Conservation (phyloP, 2,888 invertebrate species). For the Patella ulyssiponensis region DNA sequence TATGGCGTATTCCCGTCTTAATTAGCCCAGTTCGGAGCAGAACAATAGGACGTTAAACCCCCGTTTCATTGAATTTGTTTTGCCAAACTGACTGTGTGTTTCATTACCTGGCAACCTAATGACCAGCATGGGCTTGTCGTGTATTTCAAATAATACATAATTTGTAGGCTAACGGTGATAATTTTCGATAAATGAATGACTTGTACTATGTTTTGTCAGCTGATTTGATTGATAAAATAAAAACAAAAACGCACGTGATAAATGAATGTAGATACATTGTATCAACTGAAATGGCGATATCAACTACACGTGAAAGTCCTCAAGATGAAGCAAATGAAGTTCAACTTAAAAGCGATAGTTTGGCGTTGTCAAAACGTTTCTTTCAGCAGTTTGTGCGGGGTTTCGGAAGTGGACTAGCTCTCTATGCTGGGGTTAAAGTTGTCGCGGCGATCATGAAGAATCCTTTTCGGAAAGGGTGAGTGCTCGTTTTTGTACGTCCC, state of each 20-base stretch:
- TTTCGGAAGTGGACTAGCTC: conserved; percentile 48
- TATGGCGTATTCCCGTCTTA: too few species aligned
- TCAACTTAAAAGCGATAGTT: not conserved
- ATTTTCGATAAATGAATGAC: too few species aligned
- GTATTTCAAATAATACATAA: too few species aligned
- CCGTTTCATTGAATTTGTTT: too few species aligned
- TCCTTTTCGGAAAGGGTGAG: conserved; percentile 56
- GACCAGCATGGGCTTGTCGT: too few species aligned
- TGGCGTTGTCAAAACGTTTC: conserved; percentile 28
- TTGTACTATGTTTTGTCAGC: not conserved
- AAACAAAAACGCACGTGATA: not conserved
- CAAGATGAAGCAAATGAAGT: not conserved
- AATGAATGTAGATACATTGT: not conserved
- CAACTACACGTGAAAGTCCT: too few species aligned
- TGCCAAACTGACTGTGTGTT: too few species aligned
- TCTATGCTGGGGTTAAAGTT: conserved; percentile 52
- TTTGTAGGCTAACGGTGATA: too few species aligned
- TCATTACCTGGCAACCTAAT: too few species aligned
- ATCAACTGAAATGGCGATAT: not conserved
- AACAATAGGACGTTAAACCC: too few species aligned
- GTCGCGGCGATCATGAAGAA: conserved; percentile 55
- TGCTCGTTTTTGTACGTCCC: not conserved
- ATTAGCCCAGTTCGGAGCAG: too few species aligned
- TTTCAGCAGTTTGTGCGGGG: conserved; percentile 48
- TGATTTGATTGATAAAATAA: conserved; percentile 6